Percentiles rank a stretch among this genome's conserved stretches.
Conservation (phyloP, 2,113 vertebrate genomes). For the Entosphenus tridentatus region DNA sequence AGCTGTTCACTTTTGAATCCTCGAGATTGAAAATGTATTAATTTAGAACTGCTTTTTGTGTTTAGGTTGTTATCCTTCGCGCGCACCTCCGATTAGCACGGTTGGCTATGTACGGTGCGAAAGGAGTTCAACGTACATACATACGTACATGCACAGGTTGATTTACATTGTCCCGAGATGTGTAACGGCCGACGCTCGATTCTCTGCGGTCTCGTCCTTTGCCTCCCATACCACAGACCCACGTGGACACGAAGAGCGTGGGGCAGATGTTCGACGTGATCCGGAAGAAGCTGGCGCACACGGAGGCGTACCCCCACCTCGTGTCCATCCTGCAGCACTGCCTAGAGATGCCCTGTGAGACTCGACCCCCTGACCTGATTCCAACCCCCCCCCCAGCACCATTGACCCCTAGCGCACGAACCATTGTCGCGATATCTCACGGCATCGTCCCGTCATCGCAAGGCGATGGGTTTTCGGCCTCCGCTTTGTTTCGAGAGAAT, state of each 20-base stretch:
- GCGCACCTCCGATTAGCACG: too few species aligned
- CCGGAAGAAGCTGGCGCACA: slow-evolving; percentile 79
- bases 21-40: too few species aligned
- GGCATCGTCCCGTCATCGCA: too few species aligned
- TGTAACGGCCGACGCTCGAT: not conserved
- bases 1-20: too few species aligned
- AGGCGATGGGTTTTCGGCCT: too few species aligned
- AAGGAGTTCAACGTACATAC: too few species aligned
- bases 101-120: too few species aligned
- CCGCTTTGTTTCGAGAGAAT: too few species aligned
- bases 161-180: not conserved
- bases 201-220: not conserved
- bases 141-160: too few species aligned
- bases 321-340: slow-evolving; percentile 96
- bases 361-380: not conserved
- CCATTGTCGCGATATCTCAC: too few species aligned
- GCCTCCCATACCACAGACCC: slow-evolving; percentile 32
- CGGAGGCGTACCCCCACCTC: slow-evolving; percentile 87
- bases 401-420: not conserved
- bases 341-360: slow-evolving; percentile 97
- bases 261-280: slow-evolving; percentile 90
- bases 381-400: not conserved
- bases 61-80: too few species aligned
- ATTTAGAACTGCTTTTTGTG: too few species aligned
- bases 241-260: slow-evolving; percentile 91